Percentiles rank a stretch among this genome's conserved stretches.
phyloP scores from a whole-genome alignment of 1,140 invertebrate genomes.

The Lepidurus arcticus region DNA sequence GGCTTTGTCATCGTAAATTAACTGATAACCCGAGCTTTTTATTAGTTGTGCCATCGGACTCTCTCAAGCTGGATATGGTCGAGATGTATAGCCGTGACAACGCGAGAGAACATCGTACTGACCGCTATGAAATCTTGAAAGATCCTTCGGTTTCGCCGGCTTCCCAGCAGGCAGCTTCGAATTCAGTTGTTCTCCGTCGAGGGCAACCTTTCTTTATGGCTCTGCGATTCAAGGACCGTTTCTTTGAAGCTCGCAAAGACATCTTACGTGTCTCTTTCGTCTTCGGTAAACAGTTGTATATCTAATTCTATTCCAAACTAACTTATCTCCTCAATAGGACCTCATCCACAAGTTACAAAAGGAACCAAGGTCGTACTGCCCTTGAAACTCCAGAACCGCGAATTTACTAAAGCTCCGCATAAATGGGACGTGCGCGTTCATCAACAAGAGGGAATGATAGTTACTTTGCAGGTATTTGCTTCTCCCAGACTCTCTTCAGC shows the following conservation, averaged over 20 bases:
- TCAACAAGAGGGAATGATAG: slow-evolving; percentile 48
- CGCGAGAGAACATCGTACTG: slow-evolving; percentile 55
- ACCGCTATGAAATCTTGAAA: slow-evolving; percentile 56
- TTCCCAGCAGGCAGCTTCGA: slow-evolving; percentile 40
- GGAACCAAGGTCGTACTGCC: slow-evolving; percentile 54
- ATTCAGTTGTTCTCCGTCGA: slow-evolving; percentile 53
- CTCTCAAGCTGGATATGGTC: slow-evolving; percentile 53
- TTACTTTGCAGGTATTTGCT: slow-evolving; percentile 50
- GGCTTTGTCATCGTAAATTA: neutral
- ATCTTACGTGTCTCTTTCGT: slow-evolving; percentile 54
- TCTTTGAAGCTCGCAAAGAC: slow-evolving; percentile 51
- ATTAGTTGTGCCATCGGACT: slow-evolving; percentile 42
- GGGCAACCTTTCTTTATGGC: slow-evolving; percentile 59
- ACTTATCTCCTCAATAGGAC: slow-evolving; percentile 47
- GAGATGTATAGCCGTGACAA: slow-evolving; percentile 60
- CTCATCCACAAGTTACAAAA: slow-evolving; percentile 53
- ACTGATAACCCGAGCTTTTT: neutral
- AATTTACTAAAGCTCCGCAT: slow-evolving; percentile 44
- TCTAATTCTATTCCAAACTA: neutral
- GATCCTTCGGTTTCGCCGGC: slow-evolving; percentile 47
- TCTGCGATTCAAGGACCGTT: slow-evolving; percentile 51
- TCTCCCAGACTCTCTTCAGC: neutral
- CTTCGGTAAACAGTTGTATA: slow-evolving; percentile 46
- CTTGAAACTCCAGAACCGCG: slow-evolving; percentile 44
- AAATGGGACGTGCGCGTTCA: slow-evolving; percentile 52